Percentiles rank a stretch among this genome's conserved stretches.
These are phyloP conservation scores for Gisinianus flammeolus DNA, from an alignment of 2,888 invertebrate genomes.

Conservation along the genomic window DNA sequence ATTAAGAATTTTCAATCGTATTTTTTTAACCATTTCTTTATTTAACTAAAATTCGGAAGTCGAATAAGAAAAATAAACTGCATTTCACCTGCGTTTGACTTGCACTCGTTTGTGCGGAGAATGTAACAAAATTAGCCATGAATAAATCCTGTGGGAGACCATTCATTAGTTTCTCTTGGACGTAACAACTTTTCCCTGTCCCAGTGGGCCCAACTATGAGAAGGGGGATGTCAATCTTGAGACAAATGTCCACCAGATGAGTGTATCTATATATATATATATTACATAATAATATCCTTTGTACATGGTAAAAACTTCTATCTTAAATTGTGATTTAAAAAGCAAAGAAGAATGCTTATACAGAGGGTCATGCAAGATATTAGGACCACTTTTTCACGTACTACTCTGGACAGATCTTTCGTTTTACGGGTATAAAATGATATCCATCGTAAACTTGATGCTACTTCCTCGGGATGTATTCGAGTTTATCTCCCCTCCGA, in stretches of 20 bases:
- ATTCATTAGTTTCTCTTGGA: conserved; percentile 74
- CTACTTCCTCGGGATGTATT: too few species aligned
- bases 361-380: too few species aligned
- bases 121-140: conserved; percentile 79
- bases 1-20: too few species aligned
- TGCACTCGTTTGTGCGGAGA: conserved; percentile 81
- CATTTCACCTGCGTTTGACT: conserved; percentile 76
- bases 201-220: conserved; percentile 81
- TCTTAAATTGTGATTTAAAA: too few species aligned
- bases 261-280: conserved; percentile 72
- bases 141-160: conserved; percentile 72
- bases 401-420: too few species aligned
- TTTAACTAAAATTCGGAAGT: not conserved
- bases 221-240: conserved; percentile 72
- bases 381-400: too few species aligned
- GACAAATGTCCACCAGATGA: conserved; percentile 75
- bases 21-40: not conserved
- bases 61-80: not conserved
- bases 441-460: too few species aligned
- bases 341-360: too few species aligned
- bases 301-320: too few species aligned
- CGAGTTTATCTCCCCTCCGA: too few species aligned
- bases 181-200: conserved; percentile 84
- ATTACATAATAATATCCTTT: too few species aligned
- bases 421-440: too few species aligned